Evolutionary conservation across 1,140 invertebrate genomes (phyloP).

Genomic region (Danaus plexippus): DNA sequence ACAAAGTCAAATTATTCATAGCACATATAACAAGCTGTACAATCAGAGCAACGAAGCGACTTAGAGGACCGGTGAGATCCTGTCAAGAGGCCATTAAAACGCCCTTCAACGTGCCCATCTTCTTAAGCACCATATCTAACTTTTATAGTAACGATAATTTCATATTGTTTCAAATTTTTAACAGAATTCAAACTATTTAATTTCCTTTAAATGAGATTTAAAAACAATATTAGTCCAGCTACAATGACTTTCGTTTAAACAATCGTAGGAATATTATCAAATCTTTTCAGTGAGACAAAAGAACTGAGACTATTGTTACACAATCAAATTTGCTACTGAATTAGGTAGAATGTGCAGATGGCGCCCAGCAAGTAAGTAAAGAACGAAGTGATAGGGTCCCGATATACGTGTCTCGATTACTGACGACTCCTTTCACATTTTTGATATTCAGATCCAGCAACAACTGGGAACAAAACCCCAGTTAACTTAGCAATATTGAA

Average conservation of each 20-base stretch:
- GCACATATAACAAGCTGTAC: constrained; percentile 28
- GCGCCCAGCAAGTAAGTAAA: constrained; percentile 65
- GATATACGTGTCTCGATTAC: constrained; percentile 65
- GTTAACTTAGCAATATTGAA: constrained; percentile 68
- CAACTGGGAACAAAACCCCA: constrained; percentile 64
- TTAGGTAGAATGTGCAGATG: constrained; percentile 66
- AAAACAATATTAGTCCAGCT: too few species aligned
- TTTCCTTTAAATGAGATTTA: too few species aligned
- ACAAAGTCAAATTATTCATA: constrained; percentile 45
- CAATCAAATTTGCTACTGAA: constrained; percentile 65
- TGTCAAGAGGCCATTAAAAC: constrained; percentile 67
- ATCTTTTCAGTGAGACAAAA: constrained; percentile 4
- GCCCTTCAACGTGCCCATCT: constrained; percentile 57
- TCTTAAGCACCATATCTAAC: constrained; percentile 59
- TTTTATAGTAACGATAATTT: constrained; percentile 49
- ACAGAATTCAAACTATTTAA: too few species aligned
- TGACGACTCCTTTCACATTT: constrained; percentile 66
- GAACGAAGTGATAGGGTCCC: constrained; percentile 69
- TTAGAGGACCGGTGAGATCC: constrained; percentile 56
- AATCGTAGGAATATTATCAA: constrained; percentile 3
- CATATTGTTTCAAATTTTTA: constrained; percentile 22
- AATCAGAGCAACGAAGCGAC: constrained; percentile 60
- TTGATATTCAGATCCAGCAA: constrained; percentile 69
- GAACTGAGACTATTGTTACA: constrained; percentile 39
- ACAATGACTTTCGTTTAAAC: too few species aligned